A percentile compares a stretch with the other conserved stretches of the same genome.
phyloP scores from a whole-genome alignment of 2,888 invertebrate genomes.

The Brassicogethes aeneus region DNA sequence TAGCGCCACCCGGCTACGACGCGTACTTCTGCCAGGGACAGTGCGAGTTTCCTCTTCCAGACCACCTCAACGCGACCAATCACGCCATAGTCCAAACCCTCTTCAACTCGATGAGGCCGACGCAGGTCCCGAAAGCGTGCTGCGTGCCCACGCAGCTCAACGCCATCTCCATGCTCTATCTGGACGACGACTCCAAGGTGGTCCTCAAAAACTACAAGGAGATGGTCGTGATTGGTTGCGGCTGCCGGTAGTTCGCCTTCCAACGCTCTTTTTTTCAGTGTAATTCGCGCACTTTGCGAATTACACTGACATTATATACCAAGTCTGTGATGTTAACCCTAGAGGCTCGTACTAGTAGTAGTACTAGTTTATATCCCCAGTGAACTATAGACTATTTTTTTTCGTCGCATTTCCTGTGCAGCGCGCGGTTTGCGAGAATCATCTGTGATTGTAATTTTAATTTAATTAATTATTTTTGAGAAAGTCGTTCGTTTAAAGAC shows the following conservation, averaged over 20 bases:
- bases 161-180: constrained; percentile 92
- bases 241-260: constrained; percentile 67
- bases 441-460: constrained; percentile 35
- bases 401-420: constrained; percentile 3
- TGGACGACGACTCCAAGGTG: constrained; percentile 91
- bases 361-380: constrained; percentile 17
- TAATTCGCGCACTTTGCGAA: not conserved
- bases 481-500: not conserved
- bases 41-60: constrained; percentile 88
- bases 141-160: constrained; percentile 94
- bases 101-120: constrained; percentile 88
- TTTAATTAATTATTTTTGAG: no score
- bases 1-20: constrained; percentile 92
- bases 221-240: constrained; percentile 97
- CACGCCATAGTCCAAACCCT: constrained; percentile 97
- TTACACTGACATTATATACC: not conserved
- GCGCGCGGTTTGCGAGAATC: constrained; percentile 1
- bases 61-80: constrained; percentile 93
- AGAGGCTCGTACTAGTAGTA: constrained; percentile 14
- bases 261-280: not conserved
- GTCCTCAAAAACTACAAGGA: constrained; percentile 98
- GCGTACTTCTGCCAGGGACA: constrained; percentile 95
- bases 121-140: constrained; percentile 86
- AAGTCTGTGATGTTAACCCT: constrained; percentile 18
- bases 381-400: constrained; percentile 18